Base-by-base conservation (phyloP, 2,797 vertebrate genomes). In the Peromyscus eremicus region DNA sequence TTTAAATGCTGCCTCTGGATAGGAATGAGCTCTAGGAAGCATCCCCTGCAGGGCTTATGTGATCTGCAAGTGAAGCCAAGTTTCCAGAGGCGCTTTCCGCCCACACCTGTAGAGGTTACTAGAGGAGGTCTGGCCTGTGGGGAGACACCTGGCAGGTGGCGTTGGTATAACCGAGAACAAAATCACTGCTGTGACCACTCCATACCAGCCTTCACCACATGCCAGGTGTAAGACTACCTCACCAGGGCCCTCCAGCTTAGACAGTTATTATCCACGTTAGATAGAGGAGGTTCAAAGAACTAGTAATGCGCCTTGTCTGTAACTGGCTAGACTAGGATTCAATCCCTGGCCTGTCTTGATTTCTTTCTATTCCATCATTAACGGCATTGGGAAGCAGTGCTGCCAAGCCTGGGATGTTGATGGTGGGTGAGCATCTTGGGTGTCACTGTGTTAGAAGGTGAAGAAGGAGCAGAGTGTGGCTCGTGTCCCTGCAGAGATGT, bases 1-100 rank as follows among this genome's bases (percentile, higher is more conserved):
- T 85, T 96, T 85, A 95, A 91, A 71, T 94, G 57, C 81, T 79
- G 89, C 75, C 66, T 5, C 57, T 92, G 95, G 90, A 0, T 0
- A 94, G 91, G 76, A 66, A 32, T 57, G 25, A 0, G 85, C 25
- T 71, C 89, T 70, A 75, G 76, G 89, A 95, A 92, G 37, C 14
- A 9, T 84, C 87, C 73, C 76, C 83, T n/a, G 19, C 4, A 46
- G 64, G 27, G 77, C 11, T 52, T 85, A 73, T 25, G 52, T 92
- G 37, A 71, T 88, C 57, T 49, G 66, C 46, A 89, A 75, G 62
- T n/a, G n/a, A 16, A 32, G 92, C 95, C 52, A 94, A 81, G 52
- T 92, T 95, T 85, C 90, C 73, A 82, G 84, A 43, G 4, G 16
- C 0, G 0, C 23, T 92, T 95, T 92, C 83, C 37, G 75, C 80